A percentile compares a stretch with the other conserved stretches of the same genome.
Conservation (phyloP, 2,113 vertebrate genomes). For the Crotalus tigris region DNA sequence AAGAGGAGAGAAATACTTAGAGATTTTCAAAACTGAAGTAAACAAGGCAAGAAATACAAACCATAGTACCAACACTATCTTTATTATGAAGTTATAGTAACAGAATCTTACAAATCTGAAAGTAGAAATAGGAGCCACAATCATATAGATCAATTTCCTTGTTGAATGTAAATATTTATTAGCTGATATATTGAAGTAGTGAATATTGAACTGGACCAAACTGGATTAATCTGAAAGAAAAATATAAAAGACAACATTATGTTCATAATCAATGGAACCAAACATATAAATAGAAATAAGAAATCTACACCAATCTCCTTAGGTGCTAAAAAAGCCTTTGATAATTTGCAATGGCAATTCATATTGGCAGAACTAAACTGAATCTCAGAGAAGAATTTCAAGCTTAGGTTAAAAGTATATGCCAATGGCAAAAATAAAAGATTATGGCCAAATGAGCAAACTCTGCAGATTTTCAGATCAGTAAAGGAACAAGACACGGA, state of each 20-base stretch:
- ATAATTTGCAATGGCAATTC: not conserved
- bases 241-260: not conserved
- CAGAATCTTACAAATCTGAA: not conserved
- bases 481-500: not conserved
- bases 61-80: not conserved
- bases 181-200: not conserved
- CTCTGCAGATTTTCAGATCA: not conserved
- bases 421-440: not conserved
- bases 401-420: not conserved
- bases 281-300: not conserved
- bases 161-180: not conserved
- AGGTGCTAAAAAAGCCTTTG: not conserved
- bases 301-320: not conserved
- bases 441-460: not conserved
- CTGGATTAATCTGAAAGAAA: not conserved
- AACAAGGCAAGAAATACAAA: not conserved
- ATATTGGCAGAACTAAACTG: not conserved
- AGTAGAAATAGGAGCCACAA: not conserved
- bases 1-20: not conserved
- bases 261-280: not conserved
- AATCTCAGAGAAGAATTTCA: not conserved
- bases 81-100: not conserved
- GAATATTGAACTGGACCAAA: not conserved
- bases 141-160: not conserved
- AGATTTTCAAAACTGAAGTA: not conserved